Evolutionary conservation across 23 tunicate genomes (phyloP).

Genomic region (Botrylloides violaceus): DNA sequence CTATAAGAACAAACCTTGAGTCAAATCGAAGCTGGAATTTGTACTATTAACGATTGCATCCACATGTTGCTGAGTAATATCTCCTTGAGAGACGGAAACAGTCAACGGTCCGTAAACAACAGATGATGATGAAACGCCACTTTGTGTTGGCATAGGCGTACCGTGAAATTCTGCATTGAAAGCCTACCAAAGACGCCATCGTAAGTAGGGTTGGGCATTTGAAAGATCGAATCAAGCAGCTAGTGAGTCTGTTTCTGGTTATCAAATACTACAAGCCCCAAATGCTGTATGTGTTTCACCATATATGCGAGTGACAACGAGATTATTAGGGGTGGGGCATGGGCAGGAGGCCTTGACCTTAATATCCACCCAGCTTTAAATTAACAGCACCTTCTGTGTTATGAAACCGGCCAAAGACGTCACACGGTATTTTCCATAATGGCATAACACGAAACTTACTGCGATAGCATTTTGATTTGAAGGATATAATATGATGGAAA

Average conservation of each 20-base stretch:
- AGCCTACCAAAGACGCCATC: too few relatives aligned
- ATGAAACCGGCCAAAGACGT: too few relatives aligned
- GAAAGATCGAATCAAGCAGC: too few relatives aligned
- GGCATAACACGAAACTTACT: conserved; percentile 8
- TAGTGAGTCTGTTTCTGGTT: too few relatives aligned
- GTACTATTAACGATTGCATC: conserved; percentile 24
- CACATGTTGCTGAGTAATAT: conserved; percentile 11
- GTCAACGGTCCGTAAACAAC: background rate
- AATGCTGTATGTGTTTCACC: too few relatives aligned
- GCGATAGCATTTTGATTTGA: background rate
- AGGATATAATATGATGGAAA: conserved; percentile 20
- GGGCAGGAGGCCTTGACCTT: too few relatives aligned
- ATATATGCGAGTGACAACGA: too few relatives aligned
- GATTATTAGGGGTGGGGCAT: too few relatives aligned
- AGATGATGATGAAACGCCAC: background rate
- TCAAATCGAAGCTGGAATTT: background rate
- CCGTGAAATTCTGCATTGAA: conserved; percentile 19
- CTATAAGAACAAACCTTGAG: conserved; percentile 4
- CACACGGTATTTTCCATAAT: background rate
- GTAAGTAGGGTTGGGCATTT: too few relatives aligned
- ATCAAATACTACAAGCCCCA: too few relatives aligned
- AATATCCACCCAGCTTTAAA: too few relatives aligned
- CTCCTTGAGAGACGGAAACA: conserved; percentile 17
- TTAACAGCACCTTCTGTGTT: too few relatives aligned
- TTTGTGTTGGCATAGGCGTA: background rate